These are phyloP conservation scores for Cherax destructor DNA, from an alignment of 1,140 invertebrate species.

Conservation along the genomic window DNA sequence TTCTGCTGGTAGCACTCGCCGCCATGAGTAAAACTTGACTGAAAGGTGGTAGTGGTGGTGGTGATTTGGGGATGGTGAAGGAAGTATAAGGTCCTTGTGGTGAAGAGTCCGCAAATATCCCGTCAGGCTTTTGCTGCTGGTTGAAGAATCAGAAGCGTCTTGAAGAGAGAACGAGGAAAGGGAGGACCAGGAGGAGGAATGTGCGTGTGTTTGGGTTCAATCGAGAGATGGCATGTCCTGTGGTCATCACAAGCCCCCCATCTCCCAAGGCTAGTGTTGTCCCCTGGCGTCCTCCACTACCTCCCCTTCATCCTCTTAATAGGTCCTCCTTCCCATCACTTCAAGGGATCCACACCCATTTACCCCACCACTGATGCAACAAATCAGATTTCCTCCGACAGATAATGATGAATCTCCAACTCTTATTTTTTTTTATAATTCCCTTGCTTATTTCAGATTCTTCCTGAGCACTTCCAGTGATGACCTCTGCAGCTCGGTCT, in stretches of 20 bases:
- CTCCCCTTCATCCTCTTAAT: neutral
- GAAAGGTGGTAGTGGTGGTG: neutral
- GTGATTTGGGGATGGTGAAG: too few species aligned
- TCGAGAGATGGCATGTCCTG: slow-evolving; percentile 50
- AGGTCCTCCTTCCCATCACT: neutral
- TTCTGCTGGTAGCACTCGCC: too few species aligned
- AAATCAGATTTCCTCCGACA: neutral
- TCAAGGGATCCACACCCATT: too few species aligned
- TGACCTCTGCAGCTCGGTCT: too few species aligned
- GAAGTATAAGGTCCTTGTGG: too few species aligned
- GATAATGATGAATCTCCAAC: neutral
- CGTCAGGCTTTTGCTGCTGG: too few species aligned
- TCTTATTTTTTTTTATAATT: neutral
- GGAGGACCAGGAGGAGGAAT: neutral
- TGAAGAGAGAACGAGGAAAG: neutral
- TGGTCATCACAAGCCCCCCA: slow-evolving; percentile 16
- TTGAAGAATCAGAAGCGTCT: neutral
- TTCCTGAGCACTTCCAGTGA: too few species aligned
- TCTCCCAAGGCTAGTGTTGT: neutral
- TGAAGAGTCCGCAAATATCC: too few species aligned
- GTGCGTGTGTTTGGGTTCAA: neutral
- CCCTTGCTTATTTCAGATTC: too few species aligned
- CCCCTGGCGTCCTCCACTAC: neutral
- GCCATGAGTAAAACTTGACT: neutral
- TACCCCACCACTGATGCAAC: too few species aligned